Percentiles rank a stretch among this genome's conserved stretches.
These are phyloP conservation scores for Galerucella pusilla DNA, from an alignment of 2,888 invertebrate species.

Conservation along the genomic window DNA sequence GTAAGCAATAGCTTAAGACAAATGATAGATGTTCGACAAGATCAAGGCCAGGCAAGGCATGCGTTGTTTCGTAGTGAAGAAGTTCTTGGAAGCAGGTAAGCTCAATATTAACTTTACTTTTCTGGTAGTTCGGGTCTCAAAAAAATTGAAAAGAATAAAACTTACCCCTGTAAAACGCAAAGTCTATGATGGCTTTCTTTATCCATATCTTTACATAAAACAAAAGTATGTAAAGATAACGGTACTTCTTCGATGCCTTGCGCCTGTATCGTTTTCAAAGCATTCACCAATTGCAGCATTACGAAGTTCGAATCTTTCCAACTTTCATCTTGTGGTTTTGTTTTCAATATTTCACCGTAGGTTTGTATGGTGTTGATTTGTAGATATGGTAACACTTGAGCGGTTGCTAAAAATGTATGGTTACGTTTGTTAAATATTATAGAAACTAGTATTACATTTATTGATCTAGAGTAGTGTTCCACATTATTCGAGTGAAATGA, in stretches of 20 bases:
- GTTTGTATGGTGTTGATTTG: constrained; percentile 81
- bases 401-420: constrained; percentile 72
- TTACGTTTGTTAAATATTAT: not conserved
- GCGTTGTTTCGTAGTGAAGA: too few species aligned
- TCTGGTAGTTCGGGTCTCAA: too few species aligned
- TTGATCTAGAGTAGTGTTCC: too few species aligned
- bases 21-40: too few species aligned
- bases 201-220: constrained; percentile 76
- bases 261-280: constrained; percentile 83
- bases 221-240: constrained; percentile 76
- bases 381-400: constrained; percentile 79
- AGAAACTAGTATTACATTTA: too few species aligned
- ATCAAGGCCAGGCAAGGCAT: too few species aligned
- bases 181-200: constrained; percentile 74
- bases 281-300: constrained; percentile 83
- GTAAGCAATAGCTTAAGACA: too few species aligned
- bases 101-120: too few species aligned
- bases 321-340: constrained; percentile 65
- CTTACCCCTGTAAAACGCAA: constrained; percentile 81
- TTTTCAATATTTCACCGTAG: constrained; percentile 73
- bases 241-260: constrained; percentile 85
- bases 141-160: not conserved
- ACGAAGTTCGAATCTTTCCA: constrained; percentile 79
- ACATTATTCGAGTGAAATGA: too few species aligned
- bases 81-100: too few species aligned